phyloP scores from a whole-genome alignment of 2,113 vertebrate species.

The Macrotus californicus region DNA sequence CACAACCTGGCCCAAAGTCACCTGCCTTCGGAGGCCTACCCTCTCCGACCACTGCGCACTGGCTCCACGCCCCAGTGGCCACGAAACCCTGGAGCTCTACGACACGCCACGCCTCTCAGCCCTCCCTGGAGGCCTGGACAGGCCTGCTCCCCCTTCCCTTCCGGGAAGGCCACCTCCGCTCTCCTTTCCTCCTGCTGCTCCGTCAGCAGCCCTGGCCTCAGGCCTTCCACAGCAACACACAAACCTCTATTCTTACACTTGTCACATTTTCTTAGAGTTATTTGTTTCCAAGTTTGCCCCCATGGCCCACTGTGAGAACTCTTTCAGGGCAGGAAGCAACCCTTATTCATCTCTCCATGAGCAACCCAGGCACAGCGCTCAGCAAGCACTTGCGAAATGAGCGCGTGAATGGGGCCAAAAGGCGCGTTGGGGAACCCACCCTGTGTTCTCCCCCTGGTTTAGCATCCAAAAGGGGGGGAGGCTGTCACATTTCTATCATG shows the following conservation, averaged over 20 bases:
- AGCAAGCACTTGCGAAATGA: background rate
- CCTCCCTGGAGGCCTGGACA: background rate
- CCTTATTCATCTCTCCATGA: background rate
- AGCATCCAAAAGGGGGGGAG: background rate
- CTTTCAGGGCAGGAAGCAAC: background rate
- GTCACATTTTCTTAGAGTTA: slow-evolving; percentile 19
- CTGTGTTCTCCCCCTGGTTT: background rate
- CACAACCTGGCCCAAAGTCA: background rate
- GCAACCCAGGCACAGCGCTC: background rate
- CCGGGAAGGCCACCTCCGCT: background rate
- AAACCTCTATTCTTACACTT: background rate
- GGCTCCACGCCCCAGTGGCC: background rate
- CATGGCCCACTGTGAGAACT: background rate
- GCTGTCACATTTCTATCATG: background rate
- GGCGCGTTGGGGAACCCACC: background rate
- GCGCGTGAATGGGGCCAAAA: background rate
- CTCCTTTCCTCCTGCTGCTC: background rate
- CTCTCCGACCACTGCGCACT: background rate
- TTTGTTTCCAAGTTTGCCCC: background rate
- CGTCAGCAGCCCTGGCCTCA: background rate
- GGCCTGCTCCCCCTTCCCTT: background rate
- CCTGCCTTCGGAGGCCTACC: background rate
- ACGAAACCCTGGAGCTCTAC: background rate
- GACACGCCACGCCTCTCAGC: background rate
- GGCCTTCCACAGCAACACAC: background rate